These are phyloP conservation scores for Labeo catla DNA, from an alignment of 2,113 vertebrate species.

Conservation along the genomic window DNA sequence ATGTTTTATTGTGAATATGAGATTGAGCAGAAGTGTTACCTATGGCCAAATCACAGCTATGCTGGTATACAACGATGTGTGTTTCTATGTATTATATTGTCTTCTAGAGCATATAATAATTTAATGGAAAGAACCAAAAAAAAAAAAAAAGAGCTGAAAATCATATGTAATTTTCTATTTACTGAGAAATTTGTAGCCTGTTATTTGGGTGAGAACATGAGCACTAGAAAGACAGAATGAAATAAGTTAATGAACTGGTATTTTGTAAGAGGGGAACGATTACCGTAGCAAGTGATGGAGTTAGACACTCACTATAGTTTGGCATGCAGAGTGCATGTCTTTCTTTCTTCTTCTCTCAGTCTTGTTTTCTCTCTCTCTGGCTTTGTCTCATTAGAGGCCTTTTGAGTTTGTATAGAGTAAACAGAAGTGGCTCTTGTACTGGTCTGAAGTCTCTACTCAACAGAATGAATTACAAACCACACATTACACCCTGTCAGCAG, in stretches of 20 bases:
- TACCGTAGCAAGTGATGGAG: neutral
- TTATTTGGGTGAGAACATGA: neutral
- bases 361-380: conserved; percentile 5
- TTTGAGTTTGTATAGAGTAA: neutral
- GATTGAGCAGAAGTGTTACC: no score
- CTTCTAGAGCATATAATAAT: neutral
- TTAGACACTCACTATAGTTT: neutral
- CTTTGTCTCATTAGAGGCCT: conserved; percentile 33
- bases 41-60: no score
- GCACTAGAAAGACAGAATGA: neutral
- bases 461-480: neutral
- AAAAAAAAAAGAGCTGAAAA: neutral
- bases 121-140: neutral
- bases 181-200: neutral
- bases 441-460: neutral
- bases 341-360: neutral
- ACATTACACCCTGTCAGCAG: neutral
- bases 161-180: neutral
- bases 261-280: neutral
- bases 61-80: no score
- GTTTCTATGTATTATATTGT: neutral
- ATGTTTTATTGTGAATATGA: no score
- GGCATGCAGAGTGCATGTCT: neutral
- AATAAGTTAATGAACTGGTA: neutral
- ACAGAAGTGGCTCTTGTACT: conserved; percentile 5